Base-by-base conservation (phyloP, 2,888 invertebrate genomes). In the Polylopha cassiicola region DNA sequence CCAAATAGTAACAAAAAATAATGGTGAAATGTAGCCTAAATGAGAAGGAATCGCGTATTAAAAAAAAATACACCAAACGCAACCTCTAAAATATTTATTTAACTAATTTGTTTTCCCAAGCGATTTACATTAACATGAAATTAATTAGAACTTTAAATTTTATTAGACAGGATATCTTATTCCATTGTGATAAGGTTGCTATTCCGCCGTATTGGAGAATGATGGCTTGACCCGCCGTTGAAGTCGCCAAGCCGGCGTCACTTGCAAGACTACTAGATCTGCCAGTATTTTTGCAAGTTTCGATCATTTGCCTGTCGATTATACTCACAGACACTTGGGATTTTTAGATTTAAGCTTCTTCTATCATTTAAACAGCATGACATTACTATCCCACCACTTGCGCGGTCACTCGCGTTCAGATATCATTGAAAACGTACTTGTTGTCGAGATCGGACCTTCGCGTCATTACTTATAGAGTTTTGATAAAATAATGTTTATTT, bases 341-440 rank as follows among this genome's bases (percentile, higher is more conserved):
- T 65, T 74, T 64, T 61, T 81, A 84, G 74, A 75, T 65, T 68
- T 84, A 81, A 81, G 82, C 82, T 85, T 81, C 55, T 79, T 72
- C 51, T 71, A 73, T 77, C 74, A 80, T 78, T 75, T 73, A 67
- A 66, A 70, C 47, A 73, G 82, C 82, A 82, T 82, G 82, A 65
- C 66, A 77, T 77, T 82, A 80, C 80, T 81, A 77, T 73, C 65
- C 73, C 65, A 58, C 60, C 54, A 61, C 53, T n/a, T n/a, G 57
- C 65, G 64, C 65, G 67, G 67, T 52, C 61, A 62, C 54, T 63
- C 59, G 71, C 65, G 56, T 58, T 21, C 10, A n/a, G 5, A 13
- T 3, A 17, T 16, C n/a, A n/a, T n/a, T n/a, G n/a, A 11, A 33
- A 15, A 8, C 2, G 3, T 26, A n/a, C 14, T 16, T 16, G 15